Evolutionary conservation across 2,797 vertebrate species (phyloP), one percentile per base, ranked within the genome.

Genomic region (Monodelphis domestica): DNA sequence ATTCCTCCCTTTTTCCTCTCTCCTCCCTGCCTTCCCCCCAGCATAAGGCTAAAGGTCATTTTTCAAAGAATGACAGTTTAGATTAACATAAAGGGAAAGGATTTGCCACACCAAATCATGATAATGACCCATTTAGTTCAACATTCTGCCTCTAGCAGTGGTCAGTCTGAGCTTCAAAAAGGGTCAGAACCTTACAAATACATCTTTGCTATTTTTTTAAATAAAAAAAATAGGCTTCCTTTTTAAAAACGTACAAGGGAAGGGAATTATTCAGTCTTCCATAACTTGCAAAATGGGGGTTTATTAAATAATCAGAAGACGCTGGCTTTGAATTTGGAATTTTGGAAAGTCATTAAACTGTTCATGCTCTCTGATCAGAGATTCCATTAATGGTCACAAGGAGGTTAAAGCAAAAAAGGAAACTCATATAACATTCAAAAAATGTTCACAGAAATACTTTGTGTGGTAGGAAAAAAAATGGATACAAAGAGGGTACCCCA

Each of bases 41-140:
- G 92, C 2, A 90, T 3, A 56, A 91, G 5, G 51, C 2, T 96
- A 87, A 92, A 51, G 87, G 26, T 52, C 38, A 12, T 2, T 90
- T 30, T 88, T 93, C 91, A 91, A 91, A 94, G 50, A 89, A 89
- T 91, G 12, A 12, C 51, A n/a, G n/a, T 89, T 95, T 90, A 55
- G 26, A 17, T 91, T 15, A 90, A 12, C 59, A 57, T 55, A 45
- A 52, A 84, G 90, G 51, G 28, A 88, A 55, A 90, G 21, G 3
- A 89, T 63, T 90, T 57, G 11, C 55, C 29, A 87, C 53, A 92
- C 17, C 54, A 84, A 70, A 92, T 90, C 53, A 91, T 78, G 91
- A 30, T 89, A 93, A 89, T 78, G 12, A 59, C 87, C 5, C 29
- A 54, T 33, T 55, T 21, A 54, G 30, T 70, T 59, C 90, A 4